Conservation (phyloP, 2,797 vertebrate genomes). For the Lagorchestes hirsutus region DNA sequence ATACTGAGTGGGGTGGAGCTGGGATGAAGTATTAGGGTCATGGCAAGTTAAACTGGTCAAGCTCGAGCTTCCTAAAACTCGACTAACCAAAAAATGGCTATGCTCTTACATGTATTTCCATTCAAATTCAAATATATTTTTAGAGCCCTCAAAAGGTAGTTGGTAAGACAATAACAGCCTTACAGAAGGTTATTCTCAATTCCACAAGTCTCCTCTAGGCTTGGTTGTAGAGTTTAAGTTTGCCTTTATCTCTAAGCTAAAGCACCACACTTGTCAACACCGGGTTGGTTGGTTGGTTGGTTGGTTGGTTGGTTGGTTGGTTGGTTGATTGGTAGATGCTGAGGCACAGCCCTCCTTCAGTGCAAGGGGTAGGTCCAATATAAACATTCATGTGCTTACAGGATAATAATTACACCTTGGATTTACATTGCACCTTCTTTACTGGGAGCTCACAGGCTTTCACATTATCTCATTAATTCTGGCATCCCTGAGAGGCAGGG, state of each 20-base stretch:
- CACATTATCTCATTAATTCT: slow-evolving; percentile 73
- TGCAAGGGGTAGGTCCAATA: slow-evolving; percentile 48
- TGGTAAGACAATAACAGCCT: neutral
- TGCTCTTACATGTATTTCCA: slow-evolving; percentile 32
- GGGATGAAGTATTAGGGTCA: slow-evolving; percentile 18
- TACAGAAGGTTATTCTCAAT: rapidly evolving
- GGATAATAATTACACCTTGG: slow-evolving; percentile 78
- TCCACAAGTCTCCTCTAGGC: neutral
- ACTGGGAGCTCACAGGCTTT: slow-evolving; percentile 62
- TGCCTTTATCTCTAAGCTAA: slow-evolving; percentile 29
- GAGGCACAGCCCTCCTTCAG: neutral
- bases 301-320: neutral
- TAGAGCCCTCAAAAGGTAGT: neutral
- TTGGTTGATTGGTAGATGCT: neutral
- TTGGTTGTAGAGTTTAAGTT: slow-evolving; percentile 21
- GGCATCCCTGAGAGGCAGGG: slow-evolving; percentile 70
- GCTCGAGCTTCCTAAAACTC: slow-evolving; percentile 68
- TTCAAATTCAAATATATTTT: neutral
- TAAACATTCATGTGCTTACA: slow-evolving; percentile 79
- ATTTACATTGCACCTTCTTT: slow-evolving; percentile 67
- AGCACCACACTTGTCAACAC: slow-evolving; percentile 62
- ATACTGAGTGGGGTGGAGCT: slow-evolving; percentile 39
- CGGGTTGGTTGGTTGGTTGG: neutral
- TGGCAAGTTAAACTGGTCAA: slow-evolving; percentile 35
- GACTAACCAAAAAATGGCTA: slow-evolving; percentile 62